Evolutionary conservation across 1,140 invertebrate genomes (phyloP).

Genomic region (Drosophila bifasciata): DNA sequence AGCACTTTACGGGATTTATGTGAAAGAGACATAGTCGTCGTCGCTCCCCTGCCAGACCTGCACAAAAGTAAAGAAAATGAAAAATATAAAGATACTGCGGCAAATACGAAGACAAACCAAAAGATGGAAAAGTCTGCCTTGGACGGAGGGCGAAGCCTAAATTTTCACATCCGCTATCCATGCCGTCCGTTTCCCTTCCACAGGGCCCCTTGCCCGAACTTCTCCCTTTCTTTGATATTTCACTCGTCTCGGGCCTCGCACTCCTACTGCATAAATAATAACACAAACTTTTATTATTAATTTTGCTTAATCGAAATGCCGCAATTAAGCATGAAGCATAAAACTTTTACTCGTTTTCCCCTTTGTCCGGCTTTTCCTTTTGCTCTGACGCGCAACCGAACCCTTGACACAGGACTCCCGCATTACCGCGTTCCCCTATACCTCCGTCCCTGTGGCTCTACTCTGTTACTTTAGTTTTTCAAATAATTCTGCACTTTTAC

Average conservation of each 20-base stretch:
- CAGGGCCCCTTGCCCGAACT: not conserved
- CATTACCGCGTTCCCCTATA: too few relatives aligned
- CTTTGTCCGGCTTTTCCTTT: conserved; percentile 23
- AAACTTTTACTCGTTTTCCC: conserved; percentile 50
- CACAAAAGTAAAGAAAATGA: conserved; percentile 3
- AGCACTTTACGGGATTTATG: conserved; percentile 38
- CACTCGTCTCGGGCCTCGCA: conserved; percentile 24
- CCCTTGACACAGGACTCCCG: not conserved
- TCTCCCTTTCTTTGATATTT: conserved; percentile 32
- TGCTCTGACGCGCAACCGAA: conserved; percentile 33
- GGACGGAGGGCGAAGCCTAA: conserved; percentile 37
- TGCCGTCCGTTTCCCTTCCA: too few relatives aligned
- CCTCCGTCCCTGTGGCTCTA: too few relatives aligned
- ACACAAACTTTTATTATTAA: conserved; percentile 78
- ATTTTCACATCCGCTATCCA: conserved; percentile 33
- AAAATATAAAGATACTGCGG: not conserved
- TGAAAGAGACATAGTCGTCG: not conserved
- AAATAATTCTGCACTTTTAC: conserved; percentile 47
- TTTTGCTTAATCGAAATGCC: conserved; percentile 80
- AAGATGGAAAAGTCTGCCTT: conserved; percentile 1
- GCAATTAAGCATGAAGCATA: conserved; percentile 73
- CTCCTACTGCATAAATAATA: conserved; percentile 66
- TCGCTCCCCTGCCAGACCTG: too few relatives aligned
- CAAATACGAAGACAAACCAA: conserved; percentile 8
- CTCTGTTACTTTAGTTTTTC: conserved; percentile 20